Evolutionary conservation across 2,797 vertebrate genomes (phyloP), one percentile per base, ranked within the genome.

Genomic region (Melanogrammus aeglefinus): DNA sequence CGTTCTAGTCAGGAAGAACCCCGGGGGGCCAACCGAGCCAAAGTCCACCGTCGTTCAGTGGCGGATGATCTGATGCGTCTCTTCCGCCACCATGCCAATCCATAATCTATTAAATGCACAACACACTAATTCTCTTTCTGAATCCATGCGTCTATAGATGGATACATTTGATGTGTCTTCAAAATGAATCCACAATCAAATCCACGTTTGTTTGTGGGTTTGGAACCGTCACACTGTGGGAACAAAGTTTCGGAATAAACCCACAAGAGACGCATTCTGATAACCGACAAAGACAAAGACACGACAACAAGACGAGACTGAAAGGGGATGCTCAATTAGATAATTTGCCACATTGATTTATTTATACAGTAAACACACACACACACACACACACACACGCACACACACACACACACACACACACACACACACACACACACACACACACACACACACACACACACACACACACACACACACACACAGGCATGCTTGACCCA

Each of bases 331-430:
- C 63, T 27, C 63, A 24, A 66, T 66, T 10, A 27, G n/a, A 66
- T 6, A 12, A 66, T 27, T 63, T 8, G 8, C 1, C 24, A 66
- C 63, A 27, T 27, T 27, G 24, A 66, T 66, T 24, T 66, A 66
- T 66, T 66, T 27, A 66, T 27, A 27, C 63, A 66, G 21, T 24
- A 27, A 2, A 63, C 51, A 63, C 51, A 63, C 18, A 63, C 21
- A 57, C 51, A 57, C 51, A 57, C 51, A 63, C 51, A 57, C 51
- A 57, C 51, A 57, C 51, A 57, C 51, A 57, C 51, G n/a, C 51
- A 63, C 51, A n/a, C 21, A 63, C 51, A 63, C 51, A 63, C 18
- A 63, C 51, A 57, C 51, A 57, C 51, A 57, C 51, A 57, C 51
- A 57, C 51, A 57, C 51, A 63, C 51, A n/a, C 21, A 63, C 51